Base-by-base conservation (phyloP, 2,888 invertebrate genomes). In the Polyploca ridens region DNA sequence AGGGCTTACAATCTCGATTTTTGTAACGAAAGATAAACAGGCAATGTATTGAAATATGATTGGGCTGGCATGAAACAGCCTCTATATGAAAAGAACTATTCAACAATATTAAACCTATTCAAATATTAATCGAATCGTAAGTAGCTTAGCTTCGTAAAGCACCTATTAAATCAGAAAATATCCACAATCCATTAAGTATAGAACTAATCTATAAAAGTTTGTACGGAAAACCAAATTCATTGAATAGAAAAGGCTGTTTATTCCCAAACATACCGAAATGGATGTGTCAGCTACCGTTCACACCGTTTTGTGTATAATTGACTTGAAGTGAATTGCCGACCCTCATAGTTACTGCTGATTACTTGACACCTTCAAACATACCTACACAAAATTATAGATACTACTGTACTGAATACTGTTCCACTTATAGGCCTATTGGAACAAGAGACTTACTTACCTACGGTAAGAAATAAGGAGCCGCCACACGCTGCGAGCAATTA, bases 351-450 rank as follows among this genome's bases (percentile, higher is more conserved):
- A 69, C 69, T 62, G 19, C 33, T 72, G 69, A 74, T 62, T 67
- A 66, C 67, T 68, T 64, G 67, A 66, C 59, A 44, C 66, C 70
- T 76, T 73, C 71, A 71, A 64, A 77, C 77, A 79, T 82, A 78
- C 27, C 27, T 27, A 27, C 75, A 78, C 76, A 68, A 73, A 81
- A 80, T 81, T 80, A 81, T 76, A 70, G 72, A 76, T 41, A 13
- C n/a, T n/a, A 2, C 4, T 74, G 63, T 68, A 66, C 73, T 72
- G 72, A 68, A 74, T 74, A 71, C 74, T 69, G 73, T 70, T 69
- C 67, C 69, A 64, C 70, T 66, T 74, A 70, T 66, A 71, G 67
- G 66, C 71, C 62, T 66, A 54, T 54, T 54, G 19, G 10, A 16
- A 54, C 54, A 10, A 54, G 54, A n/a, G 3, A 19, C 19, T 10